Evolutionary conservation across 2,797 vertebrate genomes (phyloP), one percentile per base, ranked within the genome.

Genomic region (Myotis daubentonii): DNA sequence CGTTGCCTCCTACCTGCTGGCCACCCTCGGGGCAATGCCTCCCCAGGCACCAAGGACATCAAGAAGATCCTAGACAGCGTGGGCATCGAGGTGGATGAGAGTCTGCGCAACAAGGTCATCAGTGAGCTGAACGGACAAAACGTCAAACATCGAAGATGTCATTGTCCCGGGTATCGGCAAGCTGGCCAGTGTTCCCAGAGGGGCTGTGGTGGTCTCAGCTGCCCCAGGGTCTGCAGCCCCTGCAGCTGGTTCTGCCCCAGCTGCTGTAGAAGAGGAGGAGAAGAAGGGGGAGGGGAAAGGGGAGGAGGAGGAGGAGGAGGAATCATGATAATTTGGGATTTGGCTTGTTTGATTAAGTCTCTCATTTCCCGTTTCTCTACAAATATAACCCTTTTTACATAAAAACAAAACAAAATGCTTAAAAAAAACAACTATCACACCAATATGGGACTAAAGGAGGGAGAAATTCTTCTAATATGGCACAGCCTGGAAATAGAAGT

Each of bases 271-370:
- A 98, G 99, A 99, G 98, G 99, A 99, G 28, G 2, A 62, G 11
- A 0, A 55, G 55, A 23, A 57, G 9, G 55, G 10, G 44, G 44
- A 44, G 9, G 44, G 10, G 44, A 10, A 47, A 95, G 99, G 99
- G 98, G 99, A 99, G 98, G 99, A 99, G 25, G 5, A 30, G 25
- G 41, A n/a, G n/a, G n/a, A 10, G 55, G 99, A 99, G 96, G 99
- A 99, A 97, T 99, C 99, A 0, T 20, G 99, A 99, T 10, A 99
- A 99, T 97, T 99, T 99, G 99, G 99, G 99, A 98, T 99, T 99
- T 0, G 99, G 99, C 94, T 98, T 99, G 68, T 99, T 99, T 68
- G 99, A 99, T 98, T 98, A 98, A 95, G 97, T 75, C 78, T 70
- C 95, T 86, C 13, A 6, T 30, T 62, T 28, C 57, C 25, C 57